These are phyloP conservation scores for Brachionichthys hirsutus DNA, from an alignment of 2,113 vertebrate genomes.

Conservation along the genomic window DNA sequence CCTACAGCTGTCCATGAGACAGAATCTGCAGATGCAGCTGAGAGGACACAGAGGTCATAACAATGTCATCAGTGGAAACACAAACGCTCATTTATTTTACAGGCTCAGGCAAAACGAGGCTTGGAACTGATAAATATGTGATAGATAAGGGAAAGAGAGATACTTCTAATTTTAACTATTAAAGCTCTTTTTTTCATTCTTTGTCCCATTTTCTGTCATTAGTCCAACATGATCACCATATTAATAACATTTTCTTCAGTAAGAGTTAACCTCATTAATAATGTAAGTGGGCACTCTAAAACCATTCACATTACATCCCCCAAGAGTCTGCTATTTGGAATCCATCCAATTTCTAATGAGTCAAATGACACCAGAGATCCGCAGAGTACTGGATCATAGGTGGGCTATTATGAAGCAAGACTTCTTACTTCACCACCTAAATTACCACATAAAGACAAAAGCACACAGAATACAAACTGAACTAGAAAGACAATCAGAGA, in stretches of 20 bases:
- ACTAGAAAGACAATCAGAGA: too few species aligned
- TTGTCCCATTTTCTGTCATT: conserved; percentile 42
- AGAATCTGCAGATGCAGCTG: conserved; percentile 31
- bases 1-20: conserved; percentile 29
- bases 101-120: neutral
- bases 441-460: conserved; percentile 28
- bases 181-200: neutral
- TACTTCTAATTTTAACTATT: too few species aligned
- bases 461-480: too few species aligned
- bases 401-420: conserved; percentile 25
- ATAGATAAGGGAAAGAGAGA: neutral
- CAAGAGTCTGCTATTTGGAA: conserved; percentile 39
- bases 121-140: neutral
- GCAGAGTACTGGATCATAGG: conserved; percentile 13
- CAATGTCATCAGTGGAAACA: conserved; percentile 23
- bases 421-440: conserved; percentile 40
- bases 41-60: conserved; percentile 24
- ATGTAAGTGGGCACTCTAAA: conserved; percentile 65
- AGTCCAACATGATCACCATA: conserved; percentile 14
- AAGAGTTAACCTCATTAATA: conserved; percentile 65
- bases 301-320: conserved; percentile 56
- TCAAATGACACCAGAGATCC: conserved; percentile 31
- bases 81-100: neutral
- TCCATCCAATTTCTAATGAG: conserved; percentile 12
- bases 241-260: too few species aligned